These are phyloP conservation scores for Cryptotis parvus DNA, from an alignment of 2,113 vertebrate species.

Conservation along the genomic window DNA sequence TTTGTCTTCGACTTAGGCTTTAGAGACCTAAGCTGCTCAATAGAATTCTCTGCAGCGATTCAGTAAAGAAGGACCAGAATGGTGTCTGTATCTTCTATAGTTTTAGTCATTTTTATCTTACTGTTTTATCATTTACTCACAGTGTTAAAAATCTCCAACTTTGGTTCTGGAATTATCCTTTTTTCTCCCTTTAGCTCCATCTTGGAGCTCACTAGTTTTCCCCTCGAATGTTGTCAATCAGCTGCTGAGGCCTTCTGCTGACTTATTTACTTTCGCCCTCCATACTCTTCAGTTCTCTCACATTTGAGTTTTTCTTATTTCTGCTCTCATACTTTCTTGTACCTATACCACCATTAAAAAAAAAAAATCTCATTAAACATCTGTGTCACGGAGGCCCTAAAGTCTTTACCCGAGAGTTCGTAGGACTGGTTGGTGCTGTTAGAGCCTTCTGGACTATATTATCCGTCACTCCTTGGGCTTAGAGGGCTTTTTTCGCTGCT, in stretches of 20 bases:
- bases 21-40: neutral
- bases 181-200: conserved; percentile 11
- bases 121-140: neutral
- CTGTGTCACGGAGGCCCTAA: too few relatives aligned
- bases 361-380: too few relatives aligned
- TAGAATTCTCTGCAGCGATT: neutral
- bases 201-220: conserved; percentile 13
- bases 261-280: too few relatives aligned
- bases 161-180: neutral
- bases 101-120: neutral
- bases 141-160: neutral
- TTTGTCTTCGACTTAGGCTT: neutral
- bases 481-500: too few relatives aligned
- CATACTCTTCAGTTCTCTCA: too few relatives aligned
- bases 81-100: neutral
- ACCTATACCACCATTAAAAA: too few relatives aligned
- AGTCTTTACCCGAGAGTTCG: too few relatives aligned
- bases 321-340: too few relatives aligned
- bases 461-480: too few relatives aligned
- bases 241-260: conserved; percentile 20
- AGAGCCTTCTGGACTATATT: too few relatives aligned
- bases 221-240: conserved; percentile 21
- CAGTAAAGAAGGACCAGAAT: neutral
- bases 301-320: too few relatives aligned
- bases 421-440: too few relatives aligned